Percentiles rank a stretch among this genome's conserved stretches.
These are phyloP conservation scores for Octodon degus DNA, from an alignment of 2,113 vertebrate genomes.

Conservation along the genomic window DNA sequence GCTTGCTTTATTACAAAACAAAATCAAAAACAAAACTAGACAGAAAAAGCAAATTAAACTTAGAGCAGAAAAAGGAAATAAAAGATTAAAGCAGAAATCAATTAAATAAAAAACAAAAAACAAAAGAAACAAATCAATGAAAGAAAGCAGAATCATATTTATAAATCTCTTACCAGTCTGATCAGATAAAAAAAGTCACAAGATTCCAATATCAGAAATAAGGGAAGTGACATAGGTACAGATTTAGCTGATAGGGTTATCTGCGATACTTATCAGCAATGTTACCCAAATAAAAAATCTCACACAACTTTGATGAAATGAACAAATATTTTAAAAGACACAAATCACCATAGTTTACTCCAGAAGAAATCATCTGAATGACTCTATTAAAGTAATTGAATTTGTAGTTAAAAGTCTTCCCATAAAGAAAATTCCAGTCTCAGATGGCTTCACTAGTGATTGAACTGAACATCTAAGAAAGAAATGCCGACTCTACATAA, in stretches of 20 bases:
- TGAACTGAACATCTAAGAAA: neutral
- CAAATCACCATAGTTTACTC: neutral
- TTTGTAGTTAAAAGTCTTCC: neutral
- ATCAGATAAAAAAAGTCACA: neutral
- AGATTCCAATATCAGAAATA: neutral
- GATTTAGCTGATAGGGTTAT: too few species aligned
- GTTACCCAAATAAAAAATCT: neutral
- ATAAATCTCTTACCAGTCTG: neutral
- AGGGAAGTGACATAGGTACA: neutral
- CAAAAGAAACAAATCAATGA: neutral
- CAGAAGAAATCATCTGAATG: neutral
- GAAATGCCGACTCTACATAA: neutral
- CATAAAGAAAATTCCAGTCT: neutral
- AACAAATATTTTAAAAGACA: neutral
- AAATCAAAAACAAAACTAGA: neutral
- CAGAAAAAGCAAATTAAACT: neutral
- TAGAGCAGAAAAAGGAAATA: neutral
- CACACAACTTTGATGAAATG: neutral
- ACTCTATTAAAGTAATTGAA: neutral
- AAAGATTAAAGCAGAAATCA: constrained; percentile 4
- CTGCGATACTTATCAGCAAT: neutral
- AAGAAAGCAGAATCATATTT: neutral
- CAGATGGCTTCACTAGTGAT: neutral
- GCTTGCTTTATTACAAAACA: neutral
- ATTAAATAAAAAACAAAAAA: neutral